Conservation (phyloP, 2,113 vertebrate species). For the Mystacornis crossleyi region DNA sequence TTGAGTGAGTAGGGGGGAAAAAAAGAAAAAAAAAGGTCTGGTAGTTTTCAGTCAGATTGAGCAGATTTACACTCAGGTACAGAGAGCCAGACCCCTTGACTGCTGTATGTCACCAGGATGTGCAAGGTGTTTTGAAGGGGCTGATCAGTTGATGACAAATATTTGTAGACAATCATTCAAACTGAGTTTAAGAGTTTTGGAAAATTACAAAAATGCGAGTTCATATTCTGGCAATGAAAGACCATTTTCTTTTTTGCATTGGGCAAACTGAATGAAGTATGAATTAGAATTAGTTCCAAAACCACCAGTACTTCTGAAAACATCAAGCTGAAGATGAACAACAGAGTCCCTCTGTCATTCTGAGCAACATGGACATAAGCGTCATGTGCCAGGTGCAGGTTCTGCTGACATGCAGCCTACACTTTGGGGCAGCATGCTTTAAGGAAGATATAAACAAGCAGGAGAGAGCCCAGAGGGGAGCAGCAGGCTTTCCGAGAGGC, state of each 20-base stretch:
- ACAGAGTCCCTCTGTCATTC: background rate
- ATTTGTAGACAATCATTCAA: background rate
- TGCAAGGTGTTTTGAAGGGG: background rate
- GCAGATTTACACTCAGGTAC: background rate
- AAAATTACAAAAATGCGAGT: background rate
- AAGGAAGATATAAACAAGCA: background rate
- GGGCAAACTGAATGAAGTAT: background rate
- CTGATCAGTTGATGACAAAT: background rate
- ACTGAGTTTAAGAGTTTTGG: background rate
- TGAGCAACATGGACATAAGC: accelerated
- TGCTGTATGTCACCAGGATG: background rate
- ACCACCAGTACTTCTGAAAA: background rate
- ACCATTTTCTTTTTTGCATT: background rate
- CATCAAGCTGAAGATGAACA: background rate
- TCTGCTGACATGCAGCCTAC: background rate
- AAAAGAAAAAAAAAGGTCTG: background rate
- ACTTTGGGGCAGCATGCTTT: background rate
- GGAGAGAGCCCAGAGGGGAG: background rate
- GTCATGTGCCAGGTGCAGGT: background rate
- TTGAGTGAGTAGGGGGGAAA: background rate
- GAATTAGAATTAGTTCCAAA: background rate
- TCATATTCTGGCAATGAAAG: background rate
- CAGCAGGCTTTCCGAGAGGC: background rate
- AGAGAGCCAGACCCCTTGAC: background rate
- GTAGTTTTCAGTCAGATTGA: background rate